These are phyloP conservation scores for Teinopalpus imperialis DNA, from an alignment of 2,888 invertebrate genomes.

Conservation along the genomic window DNA sequence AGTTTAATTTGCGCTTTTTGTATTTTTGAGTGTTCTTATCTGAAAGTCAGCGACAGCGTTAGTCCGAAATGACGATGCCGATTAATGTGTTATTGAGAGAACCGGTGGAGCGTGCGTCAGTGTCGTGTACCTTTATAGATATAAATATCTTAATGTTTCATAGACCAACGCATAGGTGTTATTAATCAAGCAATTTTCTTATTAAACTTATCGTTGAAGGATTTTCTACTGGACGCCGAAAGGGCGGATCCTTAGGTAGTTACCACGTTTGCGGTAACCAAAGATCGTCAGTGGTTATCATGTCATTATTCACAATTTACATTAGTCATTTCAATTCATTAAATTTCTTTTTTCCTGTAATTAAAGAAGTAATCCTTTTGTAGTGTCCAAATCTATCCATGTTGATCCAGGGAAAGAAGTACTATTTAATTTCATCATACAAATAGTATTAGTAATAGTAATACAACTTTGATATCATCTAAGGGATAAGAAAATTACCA, in stretches of 20 bases:
- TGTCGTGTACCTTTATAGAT: slow-evolving; percentile 39
- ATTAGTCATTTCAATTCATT: slow-evolving; percentile 18
- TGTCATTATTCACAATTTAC: slow-evolving; percentile 5
- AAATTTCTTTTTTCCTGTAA: no score
- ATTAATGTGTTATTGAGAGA: slow-evolving; percentile 46
- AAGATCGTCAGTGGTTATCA: slow-evolving; percentile 14
- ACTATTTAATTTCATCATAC: no score
- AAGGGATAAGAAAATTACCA: no score
- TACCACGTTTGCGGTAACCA: slow-evolving; percentile 31
- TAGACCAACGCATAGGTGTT: slow-evolving; percentile 7
- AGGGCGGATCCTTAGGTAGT: slow-evolving; percentile 38
- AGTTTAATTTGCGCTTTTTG: slow-evolving; percentile 26
- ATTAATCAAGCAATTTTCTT: slow-evolving; percentile 14
- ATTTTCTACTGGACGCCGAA: slow-evolving; percentile 9
- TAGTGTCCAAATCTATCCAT: no score
- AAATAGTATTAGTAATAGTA: no score
- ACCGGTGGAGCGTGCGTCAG: slow-evolving; percentile 38
- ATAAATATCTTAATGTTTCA: slow-evolving; percentile 41
- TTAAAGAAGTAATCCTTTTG: no score
- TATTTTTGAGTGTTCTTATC: slow-evolving; percentile 16
- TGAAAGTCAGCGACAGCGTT: slow-evolving; percentile 30
- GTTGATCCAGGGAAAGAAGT: no score
- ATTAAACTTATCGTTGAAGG: not conserved
- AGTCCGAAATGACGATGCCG: slow-evolving; percentile 57
- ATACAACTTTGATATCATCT: no score